These are phyloP conservation scores for Solenopsis invicta DNA, from an alignment of 1,140 invertebrate species.

Conservation along the genomic window DNA sequence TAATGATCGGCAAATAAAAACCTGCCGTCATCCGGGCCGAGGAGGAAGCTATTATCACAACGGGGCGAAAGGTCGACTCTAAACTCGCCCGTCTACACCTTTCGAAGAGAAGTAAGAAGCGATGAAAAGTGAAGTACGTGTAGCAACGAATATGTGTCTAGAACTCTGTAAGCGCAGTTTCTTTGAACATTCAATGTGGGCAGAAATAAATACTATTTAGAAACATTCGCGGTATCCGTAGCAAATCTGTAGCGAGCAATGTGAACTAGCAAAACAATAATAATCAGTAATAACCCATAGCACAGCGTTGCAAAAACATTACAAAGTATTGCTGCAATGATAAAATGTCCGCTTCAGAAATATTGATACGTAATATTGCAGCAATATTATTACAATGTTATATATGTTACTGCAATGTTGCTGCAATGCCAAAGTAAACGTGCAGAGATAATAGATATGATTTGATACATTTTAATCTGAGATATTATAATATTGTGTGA, in stretches of 20 bases:
- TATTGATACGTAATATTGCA: no score
- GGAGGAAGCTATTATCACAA: conserved; percentile 73
- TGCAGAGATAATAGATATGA: background rate
- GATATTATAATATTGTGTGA: background rate
- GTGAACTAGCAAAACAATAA: background rate
- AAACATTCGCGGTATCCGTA: background rate
- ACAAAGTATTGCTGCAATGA: no score
- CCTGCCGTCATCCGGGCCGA: conserved; percentile 81
- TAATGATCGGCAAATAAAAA: conserved; percentile 85
- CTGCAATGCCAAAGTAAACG: background rate
- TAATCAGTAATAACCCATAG: background rate
- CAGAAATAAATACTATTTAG: background rate
- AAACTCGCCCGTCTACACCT: conserved; percentile 71
- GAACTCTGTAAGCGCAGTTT: background rate
- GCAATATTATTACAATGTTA: no score
- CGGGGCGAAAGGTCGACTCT: conserved; percentile 64
- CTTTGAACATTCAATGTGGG: background rate
- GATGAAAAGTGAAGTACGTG: background rate
- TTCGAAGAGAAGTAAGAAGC: conserved; percentile 4
- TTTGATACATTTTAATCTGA: background rate
- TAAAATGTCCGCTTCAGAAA: no score
- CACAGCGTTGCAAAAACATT: no score
- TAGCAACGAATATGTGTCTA: background rate
- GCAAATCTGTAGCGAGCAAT: background rate
- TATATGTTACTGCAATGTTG: no score